Conservation (phyloP, 1,140 invertebrate species). For the Drosophila kepulauana region DNA sequence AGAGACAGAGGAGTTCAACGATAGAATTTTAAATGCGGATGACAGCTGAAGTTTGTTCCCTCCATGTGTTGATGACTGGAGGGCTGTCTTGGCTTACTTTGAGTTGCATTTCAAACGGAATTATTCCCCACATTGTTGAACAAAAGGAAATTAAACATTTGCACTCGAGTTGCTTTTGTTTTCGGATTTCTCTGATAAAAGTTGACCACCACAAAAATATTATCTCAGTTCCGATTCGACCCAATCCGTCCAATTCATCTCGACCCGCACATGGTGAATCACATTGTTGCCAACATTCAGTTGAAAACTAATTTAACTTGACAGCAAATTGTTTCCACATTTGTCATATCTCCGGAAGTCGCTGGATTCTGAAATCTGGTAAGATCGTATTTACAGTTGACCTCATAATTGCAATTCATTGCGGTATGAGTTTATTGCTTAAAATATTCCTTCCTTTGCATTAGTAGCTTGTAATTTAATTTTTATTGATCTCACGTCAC, state of each 20-base stretch:
- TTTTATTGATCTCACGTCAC: too few relatives aligned
- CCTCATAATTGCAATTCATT: background rate
- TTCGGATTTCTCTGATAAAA: constrained; percentile 43
- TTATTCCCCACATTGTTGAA: background rate
- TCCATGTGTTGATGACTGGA: constrained; percentile 23
- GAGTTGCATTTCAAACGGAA: constrained; percentile 58
- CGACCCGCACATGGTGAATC: constrained; percentile 54
- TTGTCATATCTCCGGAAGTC: constrained; percentile 15
- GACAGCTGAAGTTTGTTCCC: constrained; percentile 54
- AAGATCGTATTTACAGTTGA: background rate
- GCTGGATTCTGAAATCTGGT: background rate
- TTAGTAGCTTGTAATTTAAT: too few relatives aligned
- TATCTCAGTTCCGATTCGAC: constrained; percentile 20
- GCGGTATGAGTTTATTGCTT: constrained; percentile 1
- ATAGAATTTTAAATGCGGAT: constrained; percentile 72
- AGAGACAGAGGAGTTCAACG: constrained; percentile 3
- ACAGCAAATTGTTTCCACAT: constrained; percentile 16
- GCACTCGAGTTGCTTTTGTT: constrained; percentile 45
- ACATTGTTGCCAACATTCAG: constrained; percentile 17
- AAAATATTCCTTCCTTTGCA: background rate
- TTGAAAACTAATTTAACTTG: background rate
- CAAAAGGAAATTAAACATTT: constrained; percentile 81
- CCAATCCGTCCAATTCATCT: background rate
- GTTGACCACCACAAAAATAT: constrained; percentile 53
- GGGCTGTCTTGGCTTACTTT: constrained; percentile 36